Conservation (phyloP, 2,797 vertebrate species). For the Sardinella longiceps region DNA sequence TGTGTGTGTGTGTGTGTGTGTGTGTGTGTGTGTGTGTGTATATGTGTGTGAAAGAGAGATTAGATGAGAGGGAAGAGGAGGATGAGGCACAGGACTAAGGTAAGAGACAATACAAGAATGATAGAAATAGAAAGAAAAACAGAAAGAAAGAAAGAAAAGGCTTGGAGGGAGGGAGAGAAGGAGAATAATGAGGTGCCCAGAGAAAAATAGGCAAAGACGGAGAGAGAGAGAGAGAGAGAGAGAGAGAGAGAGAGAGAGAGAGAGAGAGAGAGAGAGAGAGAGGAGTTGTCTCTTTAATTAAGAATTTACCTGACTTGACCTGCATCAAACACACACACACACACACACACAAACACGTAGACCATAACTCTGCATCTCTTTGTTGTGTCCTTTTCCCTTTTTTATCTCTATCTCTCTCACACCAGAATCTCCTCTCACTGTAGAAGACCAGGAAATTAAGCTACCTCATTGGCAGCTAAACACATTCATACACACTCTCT, state of each 20-base stretch:
- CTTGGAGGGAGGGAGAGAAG: too few species aligned
- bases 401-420: too few species aligned
- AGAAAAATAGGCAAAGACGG: too few species aligned
- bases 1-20: constrained; percentile 29
- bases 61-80: too few species aligned
- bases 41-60: neutral
- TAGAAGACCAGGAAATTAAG: too few species aligned
- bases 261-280: constrained; percentile 3
- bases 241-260: neutral
- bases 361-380: neutral
- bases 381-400: too few species aligned
- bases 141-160: too few species aligned
- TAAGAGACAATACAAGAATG: too few species aligned
- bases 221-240: neutral
- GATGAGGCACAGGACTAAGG: too few species aligned
- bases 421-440: too few species aligned
- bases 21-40: constrained; percentile 25
- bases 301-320: neutral
- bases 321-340: neutral
- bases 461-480: neutral
- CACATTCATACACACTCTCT: neutral
- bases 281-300: neutral
- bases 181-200: too few species aligned
- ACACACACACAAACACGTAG: neutral
- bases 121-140: too few species aligned